Percentiles rank a stretch among this genome's conserved stretches.
These are phyloP conservation scores for Merops nubicus DNA, from an alignment of 2,113 vertebrate genomes.

Conservation along the genomic window DNA sequence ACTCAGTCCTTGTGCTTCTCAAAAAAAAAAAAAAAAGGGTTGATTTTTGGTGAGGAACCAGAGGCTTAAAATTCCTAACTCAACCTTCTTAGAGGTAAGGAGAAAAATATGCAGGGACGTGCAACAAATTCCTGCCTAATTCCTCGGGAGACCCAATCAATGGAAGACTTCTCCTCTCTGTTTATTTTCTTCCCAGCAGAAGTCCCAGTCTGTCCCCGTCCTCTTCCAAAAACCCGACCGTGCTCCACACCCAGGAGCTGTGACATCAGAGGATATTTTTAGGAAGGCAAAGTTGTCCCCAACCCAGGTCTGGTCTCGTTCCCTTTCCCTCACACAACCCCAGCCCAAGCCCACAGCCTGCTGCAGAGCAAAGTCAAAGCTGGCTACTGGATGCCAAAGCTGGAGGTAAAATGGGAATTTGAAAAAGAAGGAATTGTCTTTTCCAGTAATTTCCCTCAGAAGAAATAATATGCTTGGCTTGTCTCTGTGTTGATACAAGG, in stretches of 20 bases:
- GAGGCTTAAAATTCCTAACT: constrained; percentile 3
- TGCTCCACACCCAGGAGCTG: constrained; percentile 40
- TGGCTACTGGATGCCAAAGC: constrained; percentile 45
- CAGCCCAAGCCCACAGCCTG: not conserved
- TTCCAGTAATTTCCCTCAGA: constrained; percentile 59
- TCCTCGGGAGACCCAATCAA: not conserved
- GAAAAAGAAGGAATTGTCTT: constrained; percentile 63
- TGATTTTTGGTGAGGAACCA: not conserved
- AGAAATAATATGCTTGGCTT: constrained; percentile 64
- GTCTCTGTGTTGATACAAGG: constrained; percentile 62
- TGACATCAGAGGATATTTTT: constrained; percentile 66
- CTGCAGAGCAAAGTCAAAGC: not conserved
- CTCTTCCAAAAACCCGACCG: not conserved
- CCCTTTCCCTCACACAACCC: constrained; percentile 46
- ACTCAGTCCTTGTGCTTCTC: not conserved
- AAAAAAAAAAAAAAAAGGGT: not conserved
- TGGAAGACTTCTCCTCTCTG: constrained; percentile 30
- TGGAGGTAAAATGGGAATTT: constrained; percentile 30
- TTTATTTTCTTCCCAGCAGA: constrained; percentile 39
- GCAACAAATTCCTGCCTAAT: constrained; percentile 50
- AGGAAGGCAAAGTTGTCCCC: constrained; percentile 15
- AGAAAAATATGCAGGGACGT: constrained; percentile 38
- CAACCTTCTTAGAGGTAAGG: constrained; percentile 43
- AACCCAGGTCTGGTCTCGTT: not conserved
- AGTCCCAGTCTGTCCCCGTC: constrained; percentile 4